phyloP scores from a whole-genome alignment of 2,888 invertebrate species.

The Tipula helvola region DNA sequence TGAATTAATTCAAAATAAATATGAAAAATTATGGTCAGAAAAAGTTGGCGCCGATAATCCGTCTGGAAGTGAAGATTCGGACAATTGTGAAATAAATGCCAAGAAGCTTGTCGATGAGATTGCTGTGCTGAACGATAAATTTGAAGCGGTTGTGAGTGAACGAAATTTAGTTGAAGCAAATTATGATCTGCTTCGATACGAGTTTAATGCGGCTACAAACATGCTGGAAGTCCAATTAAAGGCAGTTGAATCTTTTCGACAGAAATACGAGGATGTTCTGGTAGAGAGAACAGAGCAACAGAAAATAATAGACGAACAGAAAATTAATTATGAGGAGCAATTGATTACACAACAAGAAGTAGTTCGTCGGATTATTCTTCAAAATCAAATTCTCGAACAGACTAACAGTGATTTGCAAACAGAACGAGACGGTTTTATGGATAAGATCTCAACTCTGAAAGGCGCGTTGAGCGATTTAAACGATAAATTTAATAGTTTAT shows the following conservation, averaged over 20 bases:
- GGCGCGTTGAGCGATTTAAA: not conserved
- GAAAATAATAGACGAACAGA: slow-evolving; percentile 20
- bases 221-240: not conserved
- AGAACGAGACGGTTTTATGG: not conserved
- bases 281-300: slow-evolving; percentile 19
- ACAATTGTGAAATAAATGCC: not conserved
- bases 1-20: not conserved
- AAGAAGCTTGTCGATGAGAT: not conserved
- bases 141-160: not conserved
- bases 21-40: not conserved
- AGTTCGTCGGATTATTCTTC: no score
- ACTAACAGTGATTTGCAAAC: not conserved
- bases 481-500: not conserved
- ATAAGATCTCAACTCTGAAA: not conserved
- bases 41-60: not conserved
- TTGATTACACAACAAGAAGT: not conserved
- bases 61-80: not conserved
- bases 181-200: not conserved
- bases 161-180: not conserved
- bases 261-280: slow-evolving; percentile 22
- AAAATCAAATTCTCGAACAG: not conserved
- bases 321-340: not conserved
- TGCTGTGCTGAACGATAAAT: not conserved
- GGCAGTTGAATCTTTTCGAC: slow-evolving; percentile 22
- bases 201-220: not conserved